Evolutionary conservation across 2,113 vertebrate species (phyloP), one percentile per base, ranked within the genome.

Genomic region (Eudorcas thomsonii): DNA sequence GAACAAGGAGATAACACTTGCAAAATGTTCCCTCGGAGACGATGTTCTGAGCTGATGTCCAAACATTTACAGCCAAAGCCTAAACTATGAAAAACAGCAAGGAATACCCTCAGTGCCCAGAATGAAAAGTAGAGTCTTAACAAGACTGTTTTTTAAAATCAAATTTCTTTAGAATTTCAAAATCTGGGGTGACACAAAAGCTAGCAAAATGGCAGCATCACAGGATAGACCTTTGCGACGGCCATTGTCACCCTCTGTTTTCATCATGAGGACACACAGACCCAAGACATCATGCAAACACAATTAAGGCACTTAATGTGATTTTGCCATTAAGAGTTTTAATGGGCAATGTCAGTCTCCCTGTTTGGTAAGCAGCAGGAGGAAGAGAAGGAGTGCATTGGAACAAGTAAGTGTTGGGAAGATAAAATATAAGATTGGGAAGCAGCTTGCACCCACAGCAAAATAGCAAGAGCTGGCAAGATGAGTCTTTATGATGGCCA

Each of bases 241-340:
- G 83, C 82, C 6, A 30, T 21, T 97, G 97, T 97, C 93, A 96
- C 50, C 59, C 50, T 52, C 21, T 95, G 83, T 91, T 98, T 98
- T 98, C 98, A 98, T 98, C 98, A 94, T 96, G 95, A 98, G 98
- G 84, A 77, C 78, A 94, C 92, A 97, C 74, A 59, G 93, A 94
- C 84, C 62, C 64, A 88, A 3, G 4, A 87, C 98, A 98, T 77
- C 90, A 97, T 98, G 98, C 98, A 98, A 98, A 98, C 81, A 98
- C 98, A 98, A 98, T 98, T 97, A 99, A 97, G 98, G 95, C 45
- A 48, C 91, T 96, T 98, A 95, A 97, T 98, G 98, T n/a, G 77
- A 98, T 98, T 98, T 96, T 60, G 54, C 95, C 97, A 98, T 98
- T 98, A 97, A 97, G 97, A 97, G 92, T 96, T 97, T 97, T 98